Conservation (phyloP, 2,888 invertebrate species). For the Tetranychus piercei region DNA sequence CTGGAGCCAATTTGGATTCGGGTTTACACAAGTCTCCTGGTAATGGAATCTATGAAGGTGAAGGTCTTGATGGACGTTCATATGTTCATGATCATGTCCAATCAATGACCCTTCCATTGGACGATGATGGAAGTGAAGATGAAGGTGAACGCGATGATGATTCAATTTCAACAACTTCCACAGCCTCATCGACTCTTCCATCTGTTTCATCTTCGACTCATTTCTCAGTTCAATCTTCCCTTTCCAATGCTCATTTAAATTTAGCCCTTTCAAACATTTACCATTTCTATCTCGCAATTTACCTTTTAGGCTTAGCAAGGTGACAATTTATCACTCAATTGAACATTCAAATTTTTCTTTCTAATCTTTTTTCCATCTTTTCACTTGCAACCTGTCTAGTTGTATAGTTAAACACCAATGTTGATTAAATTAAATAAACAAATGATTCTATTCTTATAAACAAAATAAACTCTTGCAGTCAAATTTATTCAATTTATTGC, state of each 20-base stretch:
- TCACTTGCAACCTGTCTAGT: no score
- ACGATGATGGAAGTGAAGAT: constrained; percentile 6
- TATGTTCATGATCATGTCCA: not conserved
- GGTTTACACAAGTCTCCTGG: not conserved
- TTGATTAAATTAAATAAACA: not conserved
- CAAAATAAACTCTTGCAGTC: no score
- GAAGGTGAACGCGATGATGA: constrained; percentile 4
- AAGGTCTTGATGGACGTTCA: not conserved
- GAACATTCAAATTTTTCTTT: not conserved
- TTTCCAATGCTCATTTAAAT: not conserved
- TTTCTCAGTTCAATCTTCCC: not conserved
- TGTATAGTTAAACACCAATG: not conserved
- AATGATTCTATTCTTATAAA: no score
- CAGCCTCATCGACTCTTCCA: not conserved
- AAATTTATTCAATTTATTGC: no score
- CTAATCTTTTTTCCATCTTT: no score
- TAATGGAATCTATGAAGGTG: not conserved
- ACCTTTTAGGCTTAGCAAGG: not conserved
- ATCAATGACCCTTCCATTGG: not conserved
- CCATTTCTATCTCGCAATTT: not conserved
- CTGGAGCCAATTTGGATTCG: not conserved
- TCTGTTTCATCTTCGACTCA: not conserved
- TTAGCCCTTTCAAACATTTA: not conserved
- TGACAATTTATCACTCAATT: not conserved
- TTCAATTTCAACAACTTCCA: constrained; percentile 2